Evolutionary conservation across 2,113 vertebrate species (phyloP), one percentile per base, ranked within the genome.

Genomic region (Hoplias malabaricus): DNA sequence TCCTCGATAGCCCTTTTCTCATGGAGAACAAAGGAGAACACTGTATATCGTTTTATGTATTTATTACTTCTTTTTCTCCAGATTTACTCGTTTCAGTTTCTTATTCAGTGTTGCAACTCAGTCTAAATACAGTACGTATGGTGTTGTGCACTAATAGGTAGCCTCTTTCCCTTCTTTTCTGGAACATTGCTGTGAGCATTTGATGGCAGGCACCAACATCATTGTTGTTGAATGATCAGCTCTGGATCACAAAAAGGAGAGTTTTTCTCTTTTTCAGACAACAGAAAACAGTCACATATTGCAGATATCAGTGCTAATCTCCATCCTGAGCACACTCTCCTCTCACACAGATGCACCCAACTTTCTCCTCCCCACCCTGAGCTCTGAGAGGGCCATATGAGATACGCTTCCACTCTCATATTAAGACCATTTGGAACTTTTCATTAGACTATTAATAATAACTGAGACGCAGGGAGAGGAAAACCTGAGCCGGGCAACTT

Each of bases 391-490:
- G 29, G 57, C 46, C 12, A 38, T 77, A 68, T 73, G 53, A 79
- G 69, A 74, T 77, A 74, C 40, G 77, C 74, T 78, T 73, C 40
- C 62, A 53, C 46, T 12, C 43, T 69, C 14, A 71, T 82, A 84
- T 65, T 79, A 83, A 50, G 34, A 34, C 54, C 75, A 74, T 81
- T 77, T 78, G 63, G 48, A 84, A 84, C 73, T 79, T 77, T n/a
- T 84, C 73, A 83, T 74, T 73, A 73, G 46, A 42, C 46, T 72
- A 81, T 81, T 79, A 83, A 83, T 86, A 81, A 83, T 69, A 68
- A 72, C 50, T 29, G 61, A 65, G 38, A 62, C 36, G 65, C 33
- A 63, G 53, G 56, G 42, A 21, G 59, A 54, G 27, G 59, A 54
- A 34, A 74, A 74, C 67, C 53, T 54, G 59, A 62, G 70, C 21